Conservation (phyloP, 2,888 invertebrate genomes). For the Noctua comes region DNA sequence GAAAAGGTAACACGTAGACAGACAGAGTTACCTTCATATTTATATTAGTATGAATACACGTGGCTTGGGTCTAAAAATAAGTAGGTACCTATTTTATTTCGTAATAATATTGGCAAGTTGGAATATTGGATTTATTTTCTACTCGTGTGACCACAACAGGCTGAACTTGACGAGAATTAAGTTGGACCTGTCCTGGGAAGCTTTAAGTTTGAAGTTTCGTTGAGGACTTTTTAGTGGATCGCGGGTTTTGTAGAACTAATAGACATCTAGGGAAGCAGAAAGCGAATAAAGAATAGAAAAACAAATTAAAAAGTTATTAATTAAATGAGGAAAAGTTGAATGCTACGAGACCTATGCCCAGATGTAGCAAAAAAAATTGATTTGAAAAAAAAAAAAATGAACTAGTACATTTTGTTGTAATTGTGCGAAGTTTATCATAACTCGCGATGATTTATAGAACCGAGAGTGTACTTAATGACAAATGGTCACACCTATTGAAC, state of each 20-base stretch:
- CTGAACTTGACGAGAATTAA: neutral
- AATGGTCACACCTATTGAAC: neutral
- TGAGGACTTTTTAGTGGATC: neutral
- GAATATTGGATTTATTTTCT: neutral
- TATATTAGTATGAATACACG: neutral
- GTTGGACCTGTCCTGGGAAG: neutral
- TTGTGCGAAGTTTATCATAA: neutral
- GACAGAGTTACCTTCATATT: neutral
- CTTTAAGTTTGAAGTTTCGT: neutral
- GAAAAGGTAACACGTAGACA: neutral
- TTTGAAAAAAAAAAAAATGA: neutral
- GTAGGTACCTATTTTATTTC: neutral
- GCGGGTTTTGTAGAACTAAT: neutral
- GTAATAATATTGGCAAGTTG: neutral
- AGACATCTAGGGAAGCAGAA: neutral
- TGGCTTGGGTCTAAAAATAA: neutral
- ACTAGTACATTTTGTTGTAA: neutral
- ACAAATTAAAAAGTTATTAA: neutral
- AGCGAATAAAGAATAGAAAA: neutral
- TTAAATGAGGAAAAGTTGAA: neutral
- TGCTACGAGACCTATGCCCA: neutral
- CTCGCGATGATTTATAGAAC: neutral
- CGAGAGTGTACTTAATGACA: neutral
- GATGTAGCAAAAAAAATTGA: neutral
- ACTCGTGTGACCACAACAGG: neutral